phyloP scores from a whole-genome alignment of 2,888 invertebrate genomes.

The Sinohyriopsis cumingii region DNA sequence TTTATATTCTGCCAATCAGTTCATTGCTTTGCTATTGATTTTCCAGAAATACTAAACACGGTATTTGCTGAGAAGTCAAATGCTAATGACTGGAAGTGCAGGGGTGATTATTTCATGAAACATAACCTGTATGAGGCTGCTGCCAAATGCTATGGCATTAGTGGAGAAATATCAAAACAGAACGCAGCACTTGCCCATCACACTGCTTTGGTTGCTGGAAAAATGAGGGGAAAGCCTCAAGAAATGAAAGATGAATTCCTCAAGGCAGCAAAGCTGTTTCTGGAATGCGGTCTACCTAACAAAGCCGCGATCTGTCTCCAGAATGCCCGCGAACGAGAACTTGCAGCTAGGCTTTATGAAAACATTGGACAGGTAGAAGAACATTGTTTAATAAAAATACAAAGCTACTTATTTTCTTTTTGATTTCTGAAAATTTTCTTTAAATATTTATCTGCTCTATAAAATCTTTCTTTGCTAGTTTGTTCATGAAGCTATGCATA shows the following conservation, averaged over 20 bases:
- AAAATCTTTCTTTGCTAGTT: background rate
- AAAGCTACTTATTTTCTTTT: too few species aligned
- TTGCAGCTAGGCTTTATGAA: constrained; percentile 40
- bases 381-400: background rate
- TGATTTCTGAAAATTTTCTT: too few species aligned
- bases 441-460: too few species aligned
- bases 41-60: too few species aligned
- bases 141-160: constrained; percentile 51
- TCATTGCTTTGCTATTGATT: too few species aligned
- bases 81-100: constrained; percentile 43
- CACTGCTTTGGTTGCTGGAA: constrained; percentile 26
- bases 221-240: constrained; percentile 33
- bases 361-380: constrained; percentile 39
- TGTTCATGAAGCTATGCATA: background rate
- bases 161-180: constrained; percentile 31
- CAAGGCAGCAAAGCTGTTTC: constrained; percentile 38
- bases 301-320: constrained; percentile 43
- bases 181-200: constrained; percentile 47
- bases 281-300: constrained; percentile 32
- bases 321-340: constrained; percentile 36
- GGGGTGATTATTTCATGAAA: constrained; percentile 49
- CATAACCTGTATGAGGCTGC: constrained; percentile 50
- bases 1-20: too few species aligned
- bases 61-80: constrained; percentile 53
- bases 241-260: constrained; percentile 48